These are phyloP conservation scores for Chiridota heheva DNA, from an alignment of 35 echinoderm and acorn worm species.

Conservation along the genomic window DNA sequence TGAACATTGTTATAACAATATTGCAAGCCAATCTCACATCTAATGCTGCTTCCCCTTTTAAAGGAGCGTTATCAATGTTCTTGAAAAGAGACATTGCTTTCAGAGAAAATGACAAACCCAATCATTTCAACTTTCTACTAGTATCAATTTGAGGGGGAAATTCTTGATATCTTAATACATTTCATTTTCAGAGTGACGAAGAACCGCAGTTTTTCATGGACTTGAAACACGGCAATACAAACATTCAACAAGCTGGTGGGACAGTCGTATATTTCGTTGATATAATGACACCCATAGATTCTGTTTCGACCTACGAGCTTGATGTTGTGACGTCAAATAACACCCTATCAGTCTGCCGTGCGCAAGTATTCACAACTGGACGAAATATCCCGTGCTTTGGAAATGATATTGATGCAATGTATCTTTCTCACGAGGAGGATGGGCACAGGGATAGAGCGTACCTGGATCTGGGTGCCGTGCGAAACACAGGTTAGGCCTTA, in stretches of 20 bases:
- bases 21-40: too few species aligned
- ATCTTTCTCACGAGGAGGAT: slow-evolving; percentile 72
- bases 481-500: slow-evolving; percentile 85
- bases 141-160: background rate
- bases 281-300: slow-evolving; percentile 47
- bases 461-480: slow-evolving; percentile 66
- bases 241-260: slow-evolving; percentile 38
- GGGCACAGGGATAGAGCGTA: slow-evolving; percentile 68
- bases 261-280: slow-evolving; percentile 63
- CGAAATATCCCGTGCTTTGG: slow-evolving; percentile 80
- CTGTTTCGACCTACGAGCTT: slow-evolving; percentile 59
- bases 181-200: slow-evolving; percentile 46
- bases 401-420: slow-evolving; percentile 40
- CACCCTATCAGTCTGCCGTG: slow-evolving; percentile 63
- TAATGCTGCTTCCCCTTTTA: too few species aligned
- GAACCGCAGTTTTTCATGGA: slow-evolving; percentile 58
- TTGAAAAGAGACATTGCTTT: too few species aligned
- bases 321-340: slow-evolving; percentile 63
- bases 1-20: too few species aligned
- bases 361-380: slow-evolving; percentile 43
- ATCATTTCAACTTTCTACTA: too few species aligned
- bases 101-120: too few species aligned
- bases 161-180: background rate
- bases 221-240: slow-evolving; percentile 23
- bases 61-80: too few species aligned